Percentiles rank a stretch among this genome's conserved stretches.
Conservation (phyloP, 2,797 vertebrate genomes). For the Melopsittacus undulatus region DNA sequence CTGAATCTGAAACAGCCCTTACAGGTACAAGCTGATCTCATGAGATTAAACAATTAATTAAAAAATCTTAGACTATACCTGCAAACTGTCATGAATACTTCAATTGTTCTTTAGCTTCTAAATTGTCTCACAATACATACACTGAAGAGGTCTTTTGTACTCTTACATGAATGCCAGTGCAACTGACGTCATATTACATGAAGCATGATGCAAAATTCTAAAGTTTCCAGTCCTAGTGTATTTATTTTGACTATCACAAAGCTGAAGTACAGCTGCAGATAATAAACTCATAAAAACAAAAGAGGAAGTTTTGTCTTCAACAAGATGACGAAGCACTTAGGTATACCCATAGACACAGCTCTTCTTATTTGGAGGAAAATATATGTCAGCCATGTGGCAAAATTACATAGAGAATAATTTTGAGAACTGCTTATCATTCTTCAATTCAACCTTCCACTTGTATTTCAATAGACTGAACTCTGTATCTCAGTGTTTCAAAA, state of each 20-base stretch:
- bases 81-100: not conserved
- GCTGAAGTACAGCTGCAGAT: not conserved
- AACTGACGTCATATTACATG: not conserved
- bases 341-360: not conserved
- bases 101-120: not conserved
- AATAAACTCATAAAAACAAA: not conserved
- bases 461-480: not conserved
- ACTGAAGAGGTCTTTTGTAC: not conserved
- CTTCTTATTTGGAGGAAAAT: not conserved
- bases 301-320: not conserved
- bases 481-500: not conserved
- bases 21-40: not conserved
- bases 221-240: not conserved
- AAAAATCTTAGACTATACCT: not conserved
- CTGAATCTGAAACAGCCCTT: not conserved
- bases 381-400: not conserved
- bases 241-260: not conserved
- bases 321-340: not conserved
- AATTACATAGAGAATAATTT: accelerated
- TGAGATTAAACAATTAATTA: not conserved
- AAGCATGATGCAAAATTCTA: not conserved
- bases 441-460: not conserved
- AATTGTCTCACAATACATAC: not conserved
- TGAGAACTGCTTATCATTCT: not conserved
- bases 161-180: not conserved